Evolutionary conservation across 2,797 vertebrate species (phyloP), one percentile per base, ranked within the genome.

Genomic region (Chloroceryle amazona): DNA sequence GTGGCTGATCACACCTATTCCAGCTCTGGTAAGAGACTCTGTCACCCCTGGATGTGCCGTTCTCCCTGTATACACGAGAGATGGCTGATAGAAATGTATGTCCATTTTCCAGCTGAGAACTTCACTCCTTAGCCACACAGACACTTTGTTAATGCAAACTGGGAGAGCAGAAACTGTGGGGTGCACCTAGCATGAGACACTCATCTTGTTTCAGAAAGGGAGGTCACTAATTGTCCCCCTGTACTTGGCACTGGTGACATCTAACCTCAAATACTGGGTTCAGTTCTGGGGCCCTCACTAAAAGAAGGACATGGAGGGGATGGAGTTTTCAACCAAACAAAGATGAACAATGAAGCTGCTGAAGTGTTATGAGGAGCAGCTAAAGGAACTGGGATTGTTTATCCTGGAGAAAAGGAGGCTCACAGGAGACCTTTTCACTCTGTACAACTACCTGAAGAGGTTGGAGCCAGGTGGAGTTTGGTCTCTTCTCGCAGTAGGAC

Each of bases 101-200:
- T 10, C 26, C 42, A 61, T 33, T 11, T 57, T 26, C 8, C 61
- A 62, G 39, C 15, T 17, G 26, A 70, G 39, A 61, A 51, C 21
- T 16, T 65, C 68, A 35, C 25, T 11, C 51, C 39, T 44, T 11
- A 49, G 10, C 44, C 63, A 35, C 3, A 21, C 6, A 10, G 35
- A 29, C 11, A 16, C 1, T 1, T 7, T 41, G 7, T 13, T 49
- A 47, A 21, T 6, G 8, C 16, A 42, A 2, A 39, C 41, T 20
- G 23, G 14, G 41, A 55, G 21, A 47, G 15, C 29, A 44, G 11
- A 37, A 81, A 35, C n/a, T 29, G 22, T 0, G 4, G 47, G 19
- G 29, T 35, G 28, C 8, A 46, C 29, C 25, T 17, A 29, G 22
- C 10, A 61, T 1, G 3, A 35, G 25, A 23, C 9, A 26, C 19